Evolutionary conservation across 1,140 invertebrate species (phyloP).

Genomic region (Procambarus clarkii): DNA sequence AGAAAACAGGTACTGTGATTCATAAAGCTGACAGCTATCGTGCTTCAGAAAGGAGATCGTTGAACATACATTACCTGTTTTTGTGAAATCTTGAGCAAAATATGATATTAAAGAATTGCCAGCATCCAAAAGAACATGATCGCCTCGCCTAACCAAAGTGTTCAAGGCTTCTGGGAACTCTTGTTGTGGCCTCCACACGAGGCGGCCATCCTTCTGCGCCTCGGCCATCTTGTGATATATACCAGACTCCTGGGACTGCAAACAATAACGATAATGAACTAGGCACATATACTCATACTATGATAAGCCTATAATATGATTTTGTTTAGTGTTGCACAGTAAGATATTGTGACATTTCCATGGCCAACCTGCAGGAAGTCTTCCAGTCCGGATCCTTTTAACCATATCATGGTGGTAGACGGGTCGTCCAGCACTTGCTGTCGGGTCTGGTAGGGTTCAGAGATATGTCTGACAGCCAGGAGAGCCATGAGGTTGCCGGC

Average conservation of each 20-base stretch:
- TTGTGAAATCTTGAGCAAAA: neutral
- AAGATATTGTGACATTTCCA: neutral
- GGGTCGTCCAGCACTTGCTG: neutral
- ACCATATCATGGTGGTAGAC: neutral
- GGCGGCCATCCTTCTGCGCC: neutral
- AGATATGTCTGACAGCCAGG: conserved; percentile 11
- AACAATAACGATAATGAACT: neutral
- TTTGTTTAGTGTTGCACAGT: neutral
- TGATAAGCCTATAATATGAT: neutral
- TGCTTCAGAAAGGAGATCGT: too few relatives aligned
- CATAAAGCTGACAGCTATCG: too few relatives aligned
- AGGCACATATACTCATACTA: neutral
- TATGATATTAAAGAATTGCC: neutral
- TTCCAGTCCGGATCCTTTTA: neutral
- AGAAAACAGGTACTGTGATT: too few relatives aligned
- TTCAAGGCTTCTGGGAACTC: neutral
- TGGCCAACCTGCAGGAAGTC: neutral
- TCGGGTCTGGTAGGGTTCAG: neutral
- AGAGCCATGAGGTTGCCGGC: conserved; percentile 16
- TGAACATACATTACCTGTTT: neutral
- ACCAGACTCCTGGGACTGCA: neutral
- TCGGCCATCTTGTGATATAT: neutral
- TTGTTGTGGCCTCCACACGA: neutral
- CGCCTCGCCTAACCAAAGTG: neutral
- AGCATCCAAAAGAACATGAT: neutral